Evolutionary conservation across 2,113 vertebrate species (phyloP), one percentile per base, ranked within the genome.

Genomic region (Danionella cerebrum): DNA sequence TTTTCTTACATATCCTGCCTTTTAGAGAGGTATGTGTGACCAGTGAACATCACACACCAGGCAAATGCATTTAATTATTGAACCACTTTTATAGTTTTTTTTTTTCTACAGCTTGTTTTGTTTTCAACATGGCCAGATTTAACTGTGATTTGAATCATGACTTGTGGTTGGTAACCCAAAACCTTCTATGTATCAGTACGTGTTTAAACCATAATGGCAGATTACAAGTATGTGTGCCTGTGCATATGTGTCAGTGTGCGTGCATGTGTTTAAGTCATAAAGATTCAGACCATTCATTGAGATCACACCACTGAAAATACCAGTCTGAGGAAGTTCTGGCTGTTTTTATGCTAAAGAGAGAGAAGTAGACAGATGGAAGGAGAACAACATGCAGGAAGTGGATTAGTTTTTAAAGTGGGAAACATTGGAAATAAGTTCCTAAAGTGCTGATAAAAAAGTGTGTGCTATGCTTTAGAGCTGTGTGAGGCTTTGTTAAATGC

Each of bases 371-470:
- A 19, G 39, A 31, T 39, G 12, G 6, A n/a, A 22, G 11, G 33
- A 62, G 27, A 45, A 62, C 14, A 21, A 12, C 24, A 6, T 5
- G 4, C 38, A 21, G 57, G 39, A 63, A 36, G 18, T 48, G 16
- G 36, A 39, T 31, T 18, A 31, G 24, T 19, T 59, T 51, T 24
- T 25, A 42, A 10, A 25, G 12, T 2, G 7, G 41, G 11, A 47
- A 47, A 45, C 36, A 65, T 39, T 27, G 9, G 57, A 63, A 53
- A 22, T 16, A 24, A 52, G 22, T 42, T 58, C 36, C 16, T 31
- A 22, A 45, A 45, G 27, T 52, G 27, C 13, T 45, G 48, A 35
- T 67, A 48, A 62, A 63, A 73, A 67, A 63, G 55, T 47, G 13
- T 14, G 64, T 47, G 22, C 35, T n/a, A 53, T 16, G 5, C 10